A percentile compares a stretch with the other conserved stretches of the same genome.
phyloP scores from a whole-genome alignment of 2,888 invertebrate genomes.

The Acronicta leporina region DNA sequence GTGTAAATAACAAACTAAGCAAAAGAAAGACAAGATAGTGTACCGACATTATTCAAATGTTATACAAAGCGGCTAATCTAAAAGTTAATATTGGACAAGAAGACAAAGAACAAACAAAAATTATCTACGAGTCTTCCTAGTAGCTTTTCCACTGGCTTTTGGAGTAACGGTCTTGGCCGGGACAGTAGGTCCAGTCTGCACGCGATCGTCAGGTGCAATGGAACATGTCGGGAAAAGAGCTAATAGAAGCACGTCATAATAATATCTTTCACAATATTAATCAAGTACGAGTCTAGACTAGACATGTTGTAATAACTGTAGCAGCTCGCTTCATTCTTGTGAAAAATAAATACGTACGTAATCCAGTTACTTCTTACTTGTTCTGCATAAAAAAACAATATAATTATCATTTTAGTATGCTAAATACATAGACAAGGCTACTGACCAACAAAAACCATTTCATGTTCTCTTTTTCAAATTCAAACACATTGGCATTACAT shows the following conservation, averaged over 20 bases:
- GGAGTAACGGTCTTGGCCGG: too few species aligned
- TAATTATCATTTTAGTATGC: conserved; percentile 28
- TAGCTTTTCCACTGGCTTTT: too few species aligned
- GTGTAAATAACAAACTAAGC: too few species aligned
- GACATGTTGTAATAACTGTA: conserved; percentile 13
- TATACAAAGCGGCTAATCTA: too few species aligned
- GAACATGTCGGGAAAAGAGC: too few species aligned
- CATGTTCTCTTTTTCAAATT: conserved; percentile 26
- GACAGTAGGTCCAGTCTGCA: too few species aligned
- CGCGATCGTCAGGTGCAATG: too few species aligned
- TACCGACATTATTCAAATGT: too few species aligned
- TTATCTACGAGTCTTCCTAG: too few species aligned
- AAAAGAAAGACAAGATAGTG: too few species aligned
- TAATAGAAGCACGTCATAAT: conserved; percentile 15
- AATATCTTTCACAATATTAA: conserved; percentile 19
- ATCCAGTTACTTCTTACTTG: conserved; percentile 3
- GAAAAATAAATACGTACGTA: conserved; percentile 20
- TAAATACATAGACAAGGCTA: conserved; percentile 35
- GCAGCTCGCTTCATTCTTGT: conserved; percentile 13
- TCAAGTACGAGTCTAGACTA: conserved; percentile 14
- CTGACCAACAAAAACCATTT: conserved; percentile 25
- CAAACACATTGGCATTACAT: conserved; percentile 14
- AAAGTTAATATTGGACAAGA: too few species aligned
- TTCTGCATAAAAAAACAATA: conserved; percentile 1
- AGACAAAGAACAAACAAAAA: too few species aligned